A percentile compares a stretch with the other conserved stretches of the same genome.
Conservation (phyloP, 2,113 vertebrate species). For the Heliornis fulica region DNA sequence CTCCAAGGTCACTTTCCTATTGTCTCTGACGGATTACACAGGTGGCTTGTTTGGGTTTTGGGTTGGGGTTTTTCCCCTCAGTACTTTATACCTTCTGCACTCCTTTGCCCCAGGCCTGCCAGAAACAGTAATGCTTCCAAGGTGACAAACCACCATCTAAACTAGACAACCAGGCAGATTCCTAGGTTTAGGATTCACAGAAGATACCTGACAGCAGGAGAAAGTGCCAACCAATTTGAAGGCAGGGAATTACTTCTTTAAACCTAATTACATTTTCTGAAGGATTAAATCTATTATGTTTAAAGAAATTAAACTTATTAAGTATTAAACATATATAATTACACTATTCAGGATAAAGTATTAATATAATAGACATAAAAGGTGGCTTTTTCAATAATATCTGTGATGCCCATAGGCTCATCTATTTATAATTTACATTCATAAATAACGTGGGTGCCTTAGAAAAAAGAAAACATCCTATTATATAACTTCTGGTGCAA, state of each 20-base stretch:
- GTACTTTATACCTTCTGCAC: neutral
- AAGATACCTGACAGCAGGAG: neutral
- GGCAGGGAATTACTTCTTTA: neutral
- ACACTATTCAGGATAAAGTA: neutral
- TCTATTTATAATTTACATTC: neutral
- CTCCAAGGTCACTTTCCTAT: neutral
- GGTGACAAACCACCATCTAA: neutral
- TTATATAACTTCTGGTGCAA: neutral
- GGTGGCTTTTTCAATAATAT: neutral
- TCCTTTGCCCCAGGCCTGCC: neutral
- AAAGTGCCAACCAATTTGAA: neutral
- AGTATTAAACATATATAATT: neutral
- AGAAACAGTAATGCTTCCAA: neutral
- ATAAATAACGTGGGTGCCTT: neutral
- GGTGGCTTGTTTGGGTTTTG: fast-evolving
- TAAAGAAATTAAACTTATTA: neutral
- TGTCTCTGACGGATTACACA: neutral
- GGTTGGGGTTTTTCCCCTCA: too few species aligned
- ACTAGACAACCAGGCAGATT: neutral
- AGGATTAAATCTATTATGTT: neutral
- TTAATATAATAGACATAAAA: neutral
- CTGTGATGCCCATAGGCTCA: neutral
- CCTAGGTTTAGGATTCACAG: neutral
- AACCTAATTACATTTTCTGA: neutral
- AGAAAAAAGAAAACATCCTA: neutral